Percentiles rank a stretch among this genome's conserved stretches.
Conservation (phyloP, 1,140 invertebrate genomes). For the Scylla paramamosain region DNA sequence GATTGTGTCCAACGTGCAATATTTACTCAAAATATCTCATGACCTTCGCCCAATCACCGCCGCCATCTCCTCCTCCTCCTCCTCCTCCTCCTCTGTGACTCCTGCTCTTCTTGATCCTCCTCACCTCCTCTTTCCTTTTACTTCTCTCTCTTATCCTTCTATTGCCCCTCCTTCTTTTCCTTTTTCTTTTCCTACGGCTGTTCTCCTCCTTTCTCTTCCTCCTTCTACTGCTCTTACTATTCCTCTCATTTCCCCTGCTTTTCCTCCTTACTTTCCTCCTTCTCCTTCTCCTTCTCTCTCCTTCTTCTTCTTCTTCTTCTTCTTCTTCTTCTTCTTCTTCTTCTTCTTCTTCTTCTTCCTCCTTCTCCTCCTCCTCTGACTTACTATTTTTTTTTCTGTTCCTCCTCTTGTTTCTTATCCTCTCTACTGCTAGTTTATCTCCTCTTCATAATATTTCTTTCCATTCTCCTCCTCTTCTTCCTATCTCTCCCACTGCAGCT, state of each 20-base stretch:
- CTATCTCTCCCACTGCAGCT: background rate
- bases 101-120: background rate
- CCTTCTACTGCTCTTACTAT: too few relatives aligned
- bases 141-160: background rate
- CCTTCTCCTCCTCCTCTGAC: background rate
- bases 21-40: background rate
- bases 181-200: background rate
- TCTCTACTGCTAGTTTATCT: background rate
- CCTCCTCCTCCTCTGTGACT: constrained; percentile 17
- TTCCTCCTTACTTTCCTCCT: background rate
- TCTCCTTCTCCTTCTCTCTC: background rate
- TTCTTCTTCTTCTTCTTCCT: background rate
- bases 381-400: too few relatives aligned
- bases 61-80: background rate
- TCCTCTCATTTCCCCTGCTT: too few relatives aligned
- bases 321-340: background rate
- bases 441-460: background rate
- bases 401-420: background rate
- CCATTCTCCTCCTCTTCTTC: background rate
- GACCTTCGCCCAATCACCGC: background rate
- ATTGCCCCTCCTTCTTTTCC: background rate
- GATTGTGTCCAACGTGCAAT: background rate
- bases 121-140: background rate
- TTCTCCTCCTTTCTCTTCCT: background rate
- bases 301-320: background rate